These are phyloP conservation scores for Rhagonycha fulva DNA, from an alignment of 2,888 invertebrate species.

Conservation along the genomic window DNA sequence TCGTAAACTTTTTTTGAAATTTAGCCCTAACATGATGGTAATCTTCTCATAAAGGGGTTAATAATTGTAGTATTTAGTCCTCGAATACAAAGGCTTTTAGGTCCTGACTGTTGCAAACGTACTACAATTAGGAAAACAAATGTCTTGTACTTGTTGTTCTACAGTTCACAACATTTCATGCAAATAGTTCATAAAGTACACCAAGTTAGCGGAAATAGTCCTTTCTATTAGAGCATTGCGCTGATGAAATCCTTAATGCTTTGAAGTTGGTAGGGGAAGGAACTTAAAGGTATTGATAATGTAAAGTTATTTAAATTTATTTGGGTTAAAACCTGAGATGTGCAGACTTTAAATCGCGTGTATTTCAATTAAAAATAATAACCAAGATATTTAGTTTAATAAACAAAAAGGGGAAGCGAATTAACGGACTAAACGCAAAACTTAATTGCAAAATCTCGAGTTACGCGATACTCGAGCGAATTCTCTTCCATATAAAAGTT, in stretches of 20 bases:
- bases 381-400: not conserved
- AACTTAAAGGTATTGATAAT: too few species aligned
- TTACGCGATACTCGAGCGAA: not conserved
- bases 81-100: not conserved
- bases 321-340: not conserved
- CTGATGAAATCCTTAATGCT: too few species aligned
- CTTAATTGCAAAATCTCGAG: slow-evolving; percentile 6
- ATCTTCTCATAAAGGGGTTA: not conserved
- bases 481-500: slow-evolving; percentile 3
- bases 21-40: not conserved
- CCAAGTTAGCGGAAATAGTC: not conserved
- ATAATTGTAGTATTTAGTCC: not conserved
- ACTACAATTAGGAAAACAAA: not conserved
- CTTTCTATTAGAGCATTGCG: not conserved
- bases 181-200: not conserved
- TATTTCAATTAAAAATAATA: not conserved
- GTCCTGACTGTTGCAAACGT: not conserved
- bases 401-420: not conserved
- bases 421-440: not conserved
- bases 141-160: not conserved
- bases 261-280: too few species aligned
- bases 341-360: not conserved
- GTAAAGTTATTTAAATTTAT: too few species aligned
- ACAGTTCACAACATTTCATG: not conserved
- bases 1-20: not conserved